Evolutionary conservation across 2,888 invertebrate species (phyloP), one percentile per base, ranked within the genome.

Genomic region (Trimorus sp.): DNA sequence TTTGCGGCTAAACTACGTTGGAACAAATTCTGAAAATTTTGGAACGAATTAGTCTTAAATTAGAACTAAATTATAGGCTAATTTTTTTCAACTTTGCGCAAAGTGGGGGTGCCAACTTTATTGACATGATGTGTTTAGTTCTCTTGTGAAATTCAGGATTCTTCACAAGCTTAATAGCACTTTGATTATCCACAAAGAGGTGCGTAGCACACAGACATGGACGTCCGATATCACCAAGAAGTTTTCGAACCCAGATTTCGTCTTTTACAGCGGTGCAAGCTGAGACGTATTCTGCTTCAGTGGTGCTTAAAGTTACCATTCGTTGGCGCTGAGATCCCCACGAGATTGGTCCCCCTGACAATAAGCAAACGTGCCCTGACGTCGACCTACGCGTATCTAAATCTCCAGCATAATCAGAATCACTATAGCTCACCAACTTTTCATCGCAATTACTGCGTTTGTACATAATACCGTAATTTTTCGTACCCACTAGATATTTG

Each of bases 381-480:
- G 45, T 49, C 14, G 69, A 69, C 8, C 59, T 69, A 1, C 59
- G 56, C 4, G 79, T 80, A 3, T 75, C 69, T 5, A 48, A 65
- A 53, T 59, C 70, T 4, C 53, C 26, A 0, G 56, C 60, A 49
- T 56, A 69, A 36, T 69, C 70, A 8, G 51, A 38, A 48, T 59
- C 70, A 11, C 70, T 70, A 12, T 48, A 60, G 1, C 51, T 53
- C 8, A 15, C 16, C 14, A 63, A 36, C 7, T 56, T 1, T 0
- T n/a, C 6, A 36, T 45, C 11, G 0, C 2, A 59, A 0, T 49
- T 8, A 26, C 42, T 15, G 9, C 66, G 54, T 14, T 49, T 14
- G n/a, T 16, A 81, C 60, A 85, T 7, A 85, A 87, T 3, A 83
- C 84, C 83, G 26, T 69, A 62, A 5, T 82, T 56, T 1, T 48